Base-by-base conservation (phyloP, 2,797 vertebrate species). In the Helicolenus hilgendorfi region DNA sequence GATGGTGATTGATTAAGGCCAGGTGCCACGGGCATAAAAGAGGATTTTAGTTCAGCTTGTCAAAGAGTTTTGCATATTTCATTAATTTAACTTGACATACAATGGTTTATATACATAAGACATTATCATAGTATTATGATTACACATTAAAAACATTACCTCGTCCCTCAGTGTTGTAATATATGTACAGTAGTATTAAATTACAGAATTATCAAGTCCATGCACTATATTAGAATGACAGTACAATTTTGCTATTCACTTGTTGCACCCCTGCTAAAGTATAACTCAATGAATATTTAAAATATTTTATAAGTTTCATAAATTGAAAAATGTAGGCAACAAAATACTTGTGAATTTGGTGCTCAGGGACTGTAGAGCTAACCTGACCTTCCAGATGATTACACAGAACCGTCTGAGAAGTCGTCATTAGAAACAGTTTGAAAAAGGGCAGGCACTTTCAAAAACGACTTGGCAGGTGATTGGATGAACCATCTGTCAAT, bases 1-100 rank as follows among this genome's bases (percentile, higher is more conserved):
- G 41, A 7, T 31, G 18, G 36, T 77, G 83, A 89, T 74, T 89
- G 83, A 94, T 85, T 89, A 36, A 73, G 24, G 64, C 58, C 77
- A 55, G 35, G 45, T 81, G 72, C 81, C 78, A 68, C 69, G 49
- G 36, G 29, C 55, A 27, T 27, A 29, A 74, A 4, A 5, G 49
- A 59, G 38, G 14, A 55, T 79, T 86, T 84, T 36, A 55, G 6
- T 80, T 60, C 26, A 59, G 53, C 58, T 45, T 73, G 35, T 64
- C 45, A 8, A 69, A n/a, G 4, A 36, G 24, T 69, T 76, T 81
- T 77, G 36, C 58, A 79, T 59, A 60, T 72, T 41, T 80, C 27
- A 36, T 20, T 7, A 24, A 13, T 77, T 69, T 26, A 64, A 73
- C 56, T 81, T 73, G 24, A 79, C 13, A 63, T 2, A 63, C 35